Evolutionary conservation across 2,888 invertebrate genomes (phyloP), one percentile per base, ranked within the genome.

Genomic region (Acrobasis consociella): DNA sequence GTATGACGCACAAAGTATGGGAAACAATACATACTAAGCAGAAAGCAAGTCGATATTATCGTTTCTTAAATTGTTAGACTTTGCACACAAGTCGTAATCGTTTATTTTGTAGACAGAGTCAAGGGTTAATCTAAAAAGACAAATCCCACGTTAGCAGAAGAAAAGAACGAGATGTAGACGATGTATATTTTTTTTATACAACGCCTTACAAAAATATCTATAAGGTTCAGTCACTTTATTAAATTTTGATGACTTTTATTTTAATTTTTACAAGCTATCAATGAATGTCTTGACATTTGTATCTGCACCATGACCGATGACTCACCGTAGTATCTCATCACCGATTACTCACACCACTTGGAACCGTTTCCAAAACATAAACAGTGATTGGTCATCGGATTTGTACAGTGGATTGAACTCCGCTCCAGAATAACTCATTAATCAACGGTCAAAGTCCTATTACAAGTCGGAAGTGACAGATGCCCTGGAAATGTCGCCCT

Each of bases 401-500:
- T 50, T 38, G 15, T n/a, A 58, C 7, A 11, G 15, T 9, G 1
- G 11, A 42, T 22, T 56, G 17, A 60, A 52, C 22, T 39, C 39
- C 50, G 60, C 13, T 49, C 50, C 38, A 50, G 37, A 50, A 17
- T 60, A 51, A 37, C 1, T 51, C 31, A 50, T 60, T 60, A 60
- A 13, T 60, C 50, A 60, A 42, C 17, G 60, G 52, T 49, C 58
- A 60, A 64, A 72, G 67, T 64, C 69, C 64, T 67, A 65, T 68
- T 63, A 67, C 70, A 63, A 69, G 69, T 73, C 65, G 69, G 71
- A 73, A 70, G 67, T 71, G 66, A 63, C 76, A 72, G 75, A 65
- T 78, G 80, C 78, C 78, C 81, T 71, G 70, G 51, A 62, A 66
- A 83, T 76, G 71, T 71, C 79, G 80, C 73, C 74, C 80, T 70